Conservation (phyloP, 2,888 invertebrate genomes). For the Neelides folsomi region DNA sequence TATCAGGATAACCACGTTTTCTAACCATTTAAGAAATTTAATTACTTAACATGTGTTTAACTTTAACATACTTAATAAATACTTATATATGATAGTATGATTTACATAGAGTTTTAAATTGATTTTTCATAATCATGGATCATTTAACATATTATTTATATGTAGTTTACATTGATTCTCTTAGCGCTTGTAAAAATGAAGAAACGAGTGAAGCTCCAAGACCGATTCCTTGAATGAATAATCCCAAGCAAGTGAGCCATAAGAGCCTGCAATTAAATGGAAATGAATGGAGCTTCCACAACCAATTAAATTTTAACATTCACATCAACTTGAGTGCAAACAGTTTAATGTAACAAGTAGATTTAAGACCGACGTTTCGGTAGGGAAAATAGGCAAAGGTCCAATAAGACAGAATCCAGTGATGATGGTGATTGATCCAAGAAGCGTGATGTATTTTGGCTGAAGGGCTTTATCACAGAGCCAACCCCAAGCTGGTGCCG, state of each 20-base stretch:
- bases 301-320: neutral
- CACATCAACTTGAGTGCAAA: neutral
- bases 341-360: neutral
- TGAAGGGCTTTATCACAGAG: slow-evolving; percentile 55
- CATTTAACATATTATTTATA: no score
- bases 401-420: slow-evolving; percentile 61
- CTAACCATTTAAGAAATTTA: slow-evolving; percentile 38
- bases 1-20: slow-evolving; percentile 62
- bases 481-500: slow-evolving; percentile 68
- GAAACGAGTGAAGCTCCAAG: neutral
- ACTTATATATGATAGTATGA: no score
- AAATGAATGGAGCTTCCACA: neutral
- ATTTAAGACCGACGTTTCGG: slow-evolving; percentile 43
- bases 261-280: neutral
- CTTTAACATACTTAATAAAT: no score
- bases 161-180: neutral
- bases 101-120: no score
- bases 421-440: slow-evolving; percentile 54
- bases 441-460: slow-evolving; percentile 54
- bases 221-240: neutral
- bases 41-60: no score
- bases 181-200: neutral
- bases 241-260: neutral
- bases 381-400: slow-evolving; percentile 61
- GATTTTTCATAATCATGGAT: no score